A percentile compares a stretch with the other conserved stretches of the same genome.
Evolutionary conservation across 2,797 vertebrate species (phyloP).

Genomic region (Sebastolobus alascanus): DNA sequence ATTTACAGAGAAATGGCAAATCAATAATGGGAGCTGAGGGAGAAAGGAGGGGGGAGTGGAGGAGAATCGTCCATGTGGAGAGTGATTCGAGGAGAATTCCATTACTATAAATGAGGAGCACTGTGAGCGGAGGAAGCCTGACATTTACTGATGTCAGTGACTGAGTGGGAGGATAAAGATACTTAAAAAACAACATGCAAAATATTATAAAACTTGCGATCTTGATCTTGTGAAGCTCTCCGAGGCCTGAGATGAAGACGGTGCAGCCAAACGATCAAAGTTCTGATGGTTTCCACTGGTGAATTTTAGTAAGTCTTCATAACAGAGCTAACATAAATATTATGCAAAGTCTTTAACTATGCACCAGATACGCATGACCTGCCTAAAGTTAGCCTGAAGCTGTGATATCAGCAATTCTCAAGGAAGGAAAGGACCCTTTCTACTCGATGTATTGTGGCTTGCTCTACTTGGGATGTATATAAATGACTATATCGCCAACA

Average conservation of each 20-base stretch:
- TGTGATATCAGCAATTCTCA: conserved; percentile 13
- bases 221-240: conserved; percentile 14
- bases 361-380: background rate
- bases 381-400: background rate
- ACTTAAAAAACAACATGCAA: background rate
- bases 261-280: background rate
- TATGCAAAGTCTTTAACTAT: background rate
- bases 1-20: conserved; percentile 62
- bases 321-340: background rate
- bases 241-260: background rate
- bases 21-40: conserved; percentile 49
- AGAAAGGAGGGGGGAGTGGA: conserved; percentile 7
- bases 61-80: conserved; percentile 4
- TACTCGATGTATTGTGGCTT: no score
- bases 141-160: conserved; percentile 19
- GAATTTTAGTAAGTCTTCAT: background rate
- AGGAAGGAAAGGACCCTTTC: background rate
- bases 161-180: conserved; percentile 14
- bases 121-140: conserved; percentile 1
- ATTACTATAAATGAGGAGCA: conserved; percentile 14
- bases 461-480: no score
- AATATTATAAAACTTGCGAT: background rate
- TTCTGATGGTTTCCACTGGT: background rate
- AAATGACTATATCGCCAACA: no score
- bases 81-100: conserved; percentile 34